Conservation (phyloP, 2,888 invertebrate genomes). For the Ectemnius cavifrons region DNA sequence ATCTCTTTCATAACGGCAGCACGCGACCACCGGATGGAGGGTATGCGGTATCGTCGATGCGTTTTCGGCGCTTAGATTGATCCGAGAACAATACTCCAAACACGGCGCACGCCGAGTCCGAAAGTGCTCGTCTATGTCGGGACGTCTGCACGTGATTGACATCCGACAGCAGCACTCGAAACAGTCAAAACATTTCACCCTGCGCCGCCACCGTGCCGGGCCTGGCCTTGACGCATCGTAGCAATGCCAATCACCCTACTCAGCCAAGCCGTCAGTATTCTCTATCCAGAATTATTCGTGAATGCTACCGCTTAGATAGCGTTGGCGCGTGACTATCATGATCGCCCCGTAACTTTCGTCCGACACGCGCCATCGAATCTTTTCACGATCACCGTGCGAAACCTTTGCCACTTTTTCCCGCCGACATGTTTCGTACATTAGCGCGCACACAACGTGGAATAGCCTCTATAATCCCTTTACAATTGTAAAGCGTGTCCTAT, state of each 20-base stretch:
- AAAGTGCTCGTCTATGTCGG: conserved; percentile 71
- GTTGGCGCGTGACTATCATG: conserved; percentile 27
- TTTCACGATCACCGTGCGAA: neutral
- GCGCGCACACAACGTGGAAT: too few species aligned
- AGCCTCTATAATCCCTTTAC: too few species aligned
- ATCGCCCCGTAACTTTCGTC: conserved; percentile 8
- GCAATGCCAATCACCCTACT: conserved; percentile 64
- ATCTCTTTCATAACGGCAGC: conserved; percentile 34
- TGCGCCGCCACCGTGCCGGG: conserved; percentile 41
- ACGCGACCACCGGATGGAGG: conserved; percentile 31
- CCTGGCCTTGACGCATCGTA: conserved; percentile 69
- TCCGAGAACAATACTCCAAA: conserved; percentile 52
- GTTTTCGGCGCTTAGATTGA: conserved; percentile 52
- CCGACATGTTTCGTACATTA: neutral
- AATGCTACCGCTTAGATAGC: conserved; percentile 30
- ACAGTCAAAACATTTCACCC: conserved; percentile 72
- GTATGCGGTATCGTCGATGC: conserved; percentile 32
- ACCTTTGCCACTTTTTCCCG: neutral
- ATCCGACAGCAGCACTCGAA: conserved; percentile 72
- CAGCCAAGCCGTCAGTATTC: conserved; percentile 51
- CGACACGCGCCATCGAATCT: conserved; percentile 1
- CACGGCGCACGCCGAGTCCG: conserved; percentile 18
- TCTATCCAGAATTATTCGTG: conserved; percentile 32
- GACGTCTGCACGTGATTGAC: conserved; percentile 71
- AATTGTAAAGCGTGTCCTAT: too few species aligned